Base-by-base conservation (phyloP, 2,888 invertebrate genomes). In the Volucella inanis region DNA sequence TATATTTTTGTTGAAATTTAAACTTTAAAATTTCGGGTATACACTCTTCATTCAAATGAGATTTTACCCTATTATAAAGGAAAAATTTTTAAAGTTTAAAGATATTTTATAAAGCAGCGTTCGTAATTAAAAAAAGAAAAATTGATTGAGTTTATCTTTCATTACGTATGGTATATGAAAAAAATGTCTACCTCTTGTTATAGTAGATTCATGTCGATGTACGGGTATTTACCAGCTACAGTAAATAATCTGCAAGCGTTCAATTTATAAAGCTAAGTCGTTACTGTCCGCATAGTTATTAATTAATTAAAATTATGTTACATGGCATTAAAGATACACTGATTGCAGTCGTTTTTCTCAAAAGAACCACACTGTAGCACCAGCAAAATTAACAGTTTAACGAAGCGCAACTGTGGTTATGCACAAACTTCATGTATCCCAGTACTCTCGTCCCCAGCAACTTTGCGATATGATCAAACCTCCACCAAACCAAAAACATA, bases 271-370 rank as follows among this genome's bases (percentile, higher is more conserved):
- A 79, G 72, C 72, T 79, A 67, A 72, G 65, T 50, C 47, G 10
- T 65, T 39, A 52, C 79, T 72, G 79, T 65, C 65, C 59, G 54
- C 70, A 65, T 65, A 67, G 59, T 61, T 65, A 61, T 72, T 72
- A 72, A 79, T 79, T 59, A 79, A 79, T 65, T 79, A 72, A 78
- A 78, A 65, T 71, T 64, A 71, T 71, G 57, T 78, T 57, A 45
- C 45, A 62, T 45, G 38, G 59, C 59, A 52, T 71, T 55, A 43
- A 78, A 47, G 50, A 78, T 71, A 47, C 59, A 52, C 18, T 39
- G 59, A 47, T 47, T 47, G 38, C 55, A 64, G 18, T 55, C 55
- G 18, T 76, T 70, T 43, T 43, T 50, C 39, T 15, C 41, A 15
- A 65, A 72, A 45, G 62, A 74, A 62, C 61, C 49, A 8, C 39